Base-by-base conservation (phyloP, 2,888 invertebrate genomes). In the Myathropa florea region DNA sequence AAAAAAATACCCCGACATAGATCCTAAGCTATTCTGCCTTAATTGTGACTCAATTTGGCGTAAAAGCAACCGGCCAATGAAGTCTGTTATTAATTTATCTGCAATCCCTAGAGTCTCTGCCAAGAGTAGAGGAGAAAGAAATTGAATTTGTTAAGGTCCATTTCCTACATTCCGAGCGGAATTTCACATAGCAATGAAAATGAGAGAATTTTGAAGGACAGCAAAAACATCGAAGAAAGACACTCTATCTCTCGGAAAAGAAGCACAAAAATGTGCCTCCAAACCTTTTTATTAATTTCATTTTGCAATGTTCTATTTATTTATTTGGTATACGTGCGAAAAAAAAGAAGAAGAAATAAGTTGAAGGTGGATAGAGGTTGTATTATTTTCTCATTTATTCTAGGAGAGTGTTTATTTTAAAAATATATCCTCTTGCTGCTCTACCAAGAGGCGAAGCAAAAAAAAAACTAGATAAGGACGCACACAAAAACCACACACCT, bases 191-290 rank as follows among this genome's bases (percentile, higher is more conserved):
- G 65, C 86, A 86, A 78, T 82, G 82, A 85, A 85, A 72, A 68
- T 21, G 65, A 77, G 39, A 72, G 21, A 68, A 71, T 72, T 85
- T 85, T 86, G 73, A 86, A 86, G 82, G 82, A 86, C 85, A 78
- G 46, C 39, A 60, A 64, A n/a, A 39, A 57, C 75, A 68, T 76
- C 81, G 2, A 63, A 63, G 36, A 68, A 70, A 26, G 1, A 26
- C 4, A 61, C 23, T 59, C 10, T 21, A 39, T 14, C 46, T 18
- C 36, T 18, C 28, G 36, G 61, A 60, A 70, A 71, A 18, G 26
- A 28, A 24, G 23, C 53, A 57, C 24, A 60, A 24, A 57, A 24
- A n/a, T 46, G 71, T 65, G 30, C 39, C 39, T 60, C 21, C 18
- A 28, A 7, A 4, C 21, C n/a, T 70, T 39, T 53, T 21, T 63